Evolutionary conservation across 2,113 vertebrate species (phyloP).

Genomic region (Gobiocypris rarus): DNA sequence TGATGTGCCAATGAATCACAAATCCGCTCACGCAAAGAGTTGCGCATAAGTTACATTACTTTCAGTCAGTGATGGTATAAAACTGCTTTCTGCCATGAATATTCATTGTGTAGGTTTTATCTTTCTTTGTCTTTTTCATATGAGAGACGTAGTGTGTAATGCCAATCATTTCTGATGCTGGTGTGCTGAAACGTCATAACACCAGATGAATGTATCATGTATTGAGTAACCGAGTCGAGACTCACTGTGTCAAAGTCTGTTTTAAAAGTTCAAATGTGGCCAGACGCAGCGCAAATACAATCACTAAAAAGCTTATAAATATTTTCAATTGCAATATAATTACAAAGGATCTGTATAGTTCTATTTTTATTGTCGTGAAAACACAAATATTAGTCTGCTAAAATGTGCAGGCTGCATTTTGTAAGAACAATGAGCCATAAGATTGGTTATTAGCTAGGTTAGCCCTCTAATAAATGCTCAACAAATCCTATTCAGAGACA

Average conservation of each 20-base stretch:
- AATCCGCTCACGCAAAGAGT: slow-evolving; percentile 14
- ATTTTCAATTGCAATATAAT: slow-evolving; percentile 42
- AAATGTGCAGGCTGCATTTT: slow-evolving; percentile 54
- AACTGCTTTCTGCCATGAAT: slow-evolving; percentile 44
- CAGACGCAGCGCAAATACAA: slow-evolving; percentile 59
- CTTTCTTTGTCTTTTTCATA: slow-evolving; percentile 13
- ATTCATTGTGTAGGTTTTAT: slow-evolving; percentile 40
- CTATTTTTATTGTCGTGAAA: slow-evolving; percentile 60
- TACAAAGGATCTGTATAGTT: slow-evolving; percentile 52
- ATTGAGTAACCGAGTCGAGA: slow-evolving; percentile 21
- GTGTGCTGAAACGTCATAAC: slow-evolving; percentile 36
- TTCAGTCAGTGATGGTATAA: slow-evolving; percentile 37
- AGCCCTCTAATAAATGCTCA: not conserved
- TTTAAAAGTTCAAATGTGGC: slow-evolving; percentile 29
- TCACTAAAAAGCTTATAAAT: slow-evolving; percentile 51
- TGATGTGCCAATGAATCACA: slow-evolving; percentile 23
- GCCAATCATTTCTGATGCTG: slow-evolving; percentile 34
- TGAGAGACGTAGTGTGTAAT: slow-evolving; percentile 26
- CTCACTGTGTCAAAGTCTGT: slow-evolving; percentile 16
- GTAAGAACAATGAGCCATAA: slow-evolving; percentile 32
- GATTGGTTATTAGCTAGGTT: not conserved
- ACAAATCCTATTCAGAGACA: not conserved
- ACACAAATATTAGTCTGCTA: slow-evolving; percentile 34
- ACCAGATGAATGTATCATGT: slow-evolving; percentile 68
- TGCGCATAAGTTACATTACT: slow-evolving; percentile 12